Base-by-base conservation (phyloP, 2,113 vertebrate genomes). In the Eurystomus gularis region DNA sequence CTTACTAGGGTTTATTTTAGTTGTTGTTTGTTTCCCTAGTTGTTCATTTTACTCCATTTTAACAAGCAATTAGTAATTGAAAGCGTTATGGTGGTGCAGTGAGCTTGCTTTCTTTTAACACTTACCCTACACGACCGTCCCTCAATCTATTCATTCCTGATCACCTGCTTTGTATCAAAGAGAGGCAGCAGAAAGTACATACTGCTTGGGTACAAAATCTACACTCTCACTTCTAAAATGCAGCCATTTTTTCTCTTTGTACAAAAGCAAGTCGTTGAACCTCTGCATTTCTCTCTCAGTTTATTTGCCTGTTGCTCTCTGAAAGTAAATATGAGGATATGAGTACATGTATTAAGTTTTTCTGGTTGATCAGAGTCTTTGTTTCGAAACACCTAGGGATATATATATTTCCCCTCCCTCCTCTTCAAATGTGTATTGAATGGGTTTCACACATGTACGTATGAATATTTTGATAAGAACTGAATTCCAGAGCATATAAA, bases 41-140 rank as follows among this genome's bases (percentile, higher is more conserved):
- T 95, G 68, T 89, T 86, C 4, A 70, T 86, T 93, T 92, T 66
- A 20, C 31, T 89, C 57, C 24, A 19, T 42, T 86, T 89, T 76
- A 86, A 64, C 31, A 93, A 66, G 39, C 12, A 86, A 57, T 35
- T 33, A 65, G 18, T 82, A 65, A 7, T 25, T 75, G 37, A 48
- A 88, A 73, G 26, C 7, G 29, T 85, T 64, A 23, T 37, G 52
- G 16, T 80, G 6, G 18, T 84, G 37, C 57, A 80, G n/a, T 40
- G 72, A 90, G 9, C 24, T 83, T 76, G 20, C 6, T 66, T 75
- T 76, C 62, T 79, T 93, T 79, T 49, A 79, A 52, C 55, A 24
- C 42, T 94, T 83, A 58, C 24, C 17, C 40, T 48, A 13, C 40
- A 48, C 33, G 42, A 76, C 52, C 51, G 61, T 93, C 35, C 57